Evolutionary conservation across 2,888 invertebrate genomes (phyloP), one percentile per base, ranked within the genome.

Genomic region (Phortica okadai): DNA sequence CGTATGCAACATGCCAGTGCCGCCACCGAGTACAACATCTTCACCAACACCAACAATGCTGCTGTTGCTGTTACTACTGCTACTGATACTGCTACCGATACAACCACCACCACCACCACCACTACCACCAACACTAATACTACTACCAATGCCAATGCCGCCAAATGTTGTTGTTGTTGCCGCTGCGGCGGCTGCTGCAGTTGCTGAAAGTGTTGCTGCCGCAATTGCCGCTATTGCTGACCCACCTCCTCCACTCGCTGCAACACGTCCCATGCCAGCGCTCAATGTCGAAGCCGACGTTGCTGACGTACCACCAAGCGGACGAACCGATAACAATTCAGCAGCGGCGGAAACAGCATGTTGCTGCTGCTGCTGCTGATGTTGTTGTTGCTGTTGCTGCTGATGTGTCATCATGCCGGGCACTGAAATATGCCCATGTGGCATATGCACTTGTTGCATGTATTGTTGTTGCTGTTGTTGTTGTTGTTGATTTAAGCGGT

Each of bases 171-270:
- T 80, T 82, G 78, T 77, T 81, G 81, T 83, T 82, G 86, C 76
- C 82, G 84, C 78, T 79, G 79, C 77, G 80, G 78, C 82, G 82
- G 84, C 81, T 80, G 82, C 66, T 80, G 80, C 77, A 77, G 80
- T 56, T 74, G 79, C 76, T 78, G 82, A 79, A 79, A 78, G 76
- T 79, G 77, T 79, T 80, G 82, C 74, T 75, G 81, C 74, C 79
- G 82, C 77, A 64, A 79, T 76, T 75, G 75, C 70, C 78, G 83
- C 74, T 81, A 81, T 76, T 79, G 86, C 82, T 85, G 89, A 86
- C 89, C 89, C 88, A 89, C 89, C 84, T 88, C 87, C 88, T 88
- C 87, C 88, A 82, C 85, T 84, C 78, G 77, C 77, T 80, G 66
- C 42, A 41, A 11, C 21, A 33, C 70, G 70, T 41, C 70, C 70